Evolutionary conservation across 1,140 invertebrate genomes (phyloP).

Genomic region (Teleopsis dalmanni): DNA sequence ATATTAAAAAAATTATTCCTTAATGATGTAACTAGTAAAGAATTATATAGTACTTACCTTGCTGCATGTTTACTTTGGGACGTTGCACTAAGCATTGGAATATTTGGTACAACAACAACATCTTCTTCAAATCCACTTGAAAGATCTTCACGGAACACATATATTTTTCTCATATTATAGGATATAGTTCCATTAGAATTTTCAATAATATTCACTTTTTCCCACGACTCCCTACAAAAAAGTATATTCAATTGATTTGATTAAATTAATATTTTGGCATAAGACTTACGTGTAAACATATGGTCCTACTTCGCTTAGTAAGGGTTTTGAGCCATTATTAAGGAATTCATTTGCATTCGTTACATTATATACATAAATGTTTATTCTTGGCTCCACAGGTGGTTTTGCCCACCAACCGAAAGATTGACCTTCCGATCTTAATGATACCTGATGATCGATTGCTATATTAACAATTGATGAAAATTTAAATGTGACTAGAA

Average conservation of each 20-base stretch:
- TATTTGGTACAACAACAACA: slow-evolving; percentile 81
- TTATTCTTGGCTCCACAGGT: slow-evolving; percentile 75
- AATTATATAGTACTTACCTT: slow-evolving; percentile 23
- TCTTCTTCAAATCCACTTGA: slow-evolving; percentile 65
- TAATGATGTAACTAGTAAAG: neutral
- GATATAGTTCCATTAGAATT: slow-evolving; percentile 82
- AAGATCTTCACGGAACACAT: slow-evolving; percentile 61
- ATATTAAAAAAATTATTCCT: neutral
- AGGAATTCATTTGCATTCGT: slow-evolving; percentile 84
- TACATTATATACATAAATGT: slow-evolving; percentile 84
- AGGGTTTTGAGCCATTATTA: slow-evolving; percentile 73
- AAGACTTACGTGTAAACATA: slow-evolving; percentile 68
- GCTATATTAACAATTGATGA: slow-evolving; percentile 60
- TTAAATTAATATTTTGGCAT: neutral
- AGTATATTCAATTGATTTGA: neutral
- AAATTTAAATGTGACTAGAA: slow-evolving; percentile 66
- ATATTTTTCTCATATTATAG: slow-evolving; percentile 79
- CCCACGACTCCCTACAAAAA: slow-evolving; percentile 65
- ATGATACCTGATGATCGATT: slow-evolving; percentile 66
- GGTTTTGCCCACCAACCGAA: slow-evolving; percentile 83
- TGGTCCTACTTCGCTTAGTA: slow-evolving; percentile 75
- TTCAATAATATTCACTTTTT: slow-evolving; percentile 74
- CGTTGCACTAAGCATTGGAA: slow-evolving; percentile 80
- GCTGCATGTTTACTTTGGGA: slow-evolving; percentile 79
- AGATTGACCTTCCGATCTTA: slow-evolving; percentile 64